phyloP scores from a whole-genome alignment of 2,888 invertebrate species.

The Sinohyriopsis cumingii region DNA sequence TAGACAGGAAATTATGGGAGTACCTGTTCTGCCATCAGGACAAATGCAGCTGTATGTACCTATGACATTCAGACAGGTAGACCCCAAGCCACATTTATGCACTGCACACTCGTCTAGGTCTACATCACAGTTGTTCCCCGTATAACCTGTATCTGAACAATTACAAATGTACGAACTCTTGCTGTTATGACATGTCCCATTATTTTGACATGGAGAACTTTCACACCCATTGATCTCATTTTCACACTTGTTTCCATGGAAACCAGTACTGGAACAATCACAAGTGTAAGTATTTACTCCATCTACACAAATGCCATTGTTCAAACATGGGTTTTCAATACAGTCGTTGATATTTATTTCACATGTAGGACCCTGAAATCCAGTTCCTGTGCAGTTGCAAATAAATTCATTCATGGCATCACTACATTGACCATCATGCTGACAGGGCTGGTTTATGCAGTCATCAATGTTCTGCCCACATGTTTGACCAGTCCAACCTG shows the following conservation, averaged over 20 bases:
- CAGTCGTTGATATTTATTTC: conserved; percentile 46
- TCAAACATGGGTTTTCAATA: conserved; percentile 43
- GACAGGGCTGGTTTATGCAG: conserved; percentile 50
- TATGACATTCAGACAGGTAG: conserved; percentile 39
- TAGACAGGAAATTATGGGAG: not conserved
- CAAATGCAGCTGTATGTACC: conserved; percentile 52
- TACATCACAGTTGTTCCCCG: conserved; percentile 38
- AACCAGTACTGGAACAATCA: conserved; percentile 56
- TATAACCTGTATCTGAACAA: conserved; percentile 44
- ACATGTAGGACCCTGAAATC: conserved; percentile 46
- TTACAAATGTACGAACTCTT: conserved; percentile 37
- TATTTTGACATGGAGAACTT: conserved; percentile 46
- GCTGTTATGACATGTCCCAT: conserved; percentile 49
- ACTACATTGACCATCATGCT: conserved; percentile 50
- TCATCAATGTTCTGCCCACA: conserved; percentile 56
- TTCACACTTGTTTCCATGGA: conserved; percentile 42
- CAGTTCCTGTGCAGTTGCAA: conserved; percentile 51
- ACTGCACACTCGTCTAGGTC: conserved; percentile 49
- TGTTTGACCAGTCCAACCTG: conserved; percentile 55
- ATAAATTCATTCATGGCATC: conserved; percentile 39
- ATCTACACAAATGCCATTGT: conserved; percentile 55
- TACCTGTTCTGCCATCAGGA: conserved; percentile 30
- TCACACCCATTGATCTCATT: conserved; percentile 32
- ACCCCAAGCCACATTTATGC: conserved; percentile 36
- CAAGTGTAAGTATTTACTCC: conserved; percentile 47